These are phyloP conservation scores for Tinea pellionella DNA, from an alignment of 2,888 invertebrate genomes.

Conservation along the genomic window DNA sequence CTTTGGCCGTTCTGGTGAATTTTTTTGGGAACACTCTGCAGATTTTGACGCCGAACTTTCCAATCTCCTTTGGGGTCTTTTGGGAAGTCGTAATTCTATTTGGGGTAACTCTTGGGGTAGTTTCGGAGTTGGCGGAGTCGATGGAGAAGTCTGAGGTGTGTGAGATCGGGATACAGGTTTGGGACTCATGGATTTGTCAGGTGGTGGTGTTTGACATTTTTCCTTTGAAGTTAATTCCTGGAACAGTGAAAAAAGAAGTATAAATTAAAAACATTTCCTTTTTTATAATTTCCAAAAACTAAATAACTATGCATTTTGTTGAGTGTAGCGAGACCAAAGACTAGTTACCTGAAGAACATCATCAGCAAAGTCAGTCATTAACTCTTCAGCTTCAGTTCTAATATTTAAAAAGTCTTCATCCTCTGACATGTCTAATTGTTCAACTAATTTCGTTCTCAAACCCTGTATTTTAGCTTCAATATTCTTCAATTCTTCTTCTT, in stretches of 20 bases:
- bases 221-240: constrained; percentile 40
- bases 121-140: constrained; percentile 20
- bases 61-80: constrained; percentile 43
- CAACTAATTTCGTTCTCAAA: constrained; percentile 50
- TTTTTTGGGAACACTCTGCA: constrained; percentile 2
- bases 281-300: too few species aligned
- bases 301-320: too few species aligned
- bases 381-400: constrained; percentile 71
- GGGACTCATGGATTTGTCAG: constrained; percentile 15
- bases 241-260: not conserved
- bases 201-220: constrained; percentile 33
- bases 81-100: constrained; percentile 59
- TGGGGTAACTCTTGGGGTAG: constrained; percentile 46
- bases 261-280: too few species aligned
- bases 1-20: constrained; percentile 24
- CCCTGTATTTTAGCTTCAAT: constrained; percentile 74
- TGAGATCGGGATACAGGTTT: constrained; percentile 13
- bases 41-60: constrained; percentile 14
- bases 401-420: constrained; percentile 76
- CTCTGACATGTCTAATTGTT: constrained; percentile 68
- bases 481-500: constrained; percentile 18
- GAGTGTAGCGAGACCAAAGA: not conserved
- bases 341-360: constrained; percentile 50
- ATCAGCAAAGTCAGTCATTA: constrained; percentile 63
- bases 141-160: not conserved